Base-by-base conservation (phyloP, 2,113 vertebrate genomes). In the Silurus asotus region DNA sequence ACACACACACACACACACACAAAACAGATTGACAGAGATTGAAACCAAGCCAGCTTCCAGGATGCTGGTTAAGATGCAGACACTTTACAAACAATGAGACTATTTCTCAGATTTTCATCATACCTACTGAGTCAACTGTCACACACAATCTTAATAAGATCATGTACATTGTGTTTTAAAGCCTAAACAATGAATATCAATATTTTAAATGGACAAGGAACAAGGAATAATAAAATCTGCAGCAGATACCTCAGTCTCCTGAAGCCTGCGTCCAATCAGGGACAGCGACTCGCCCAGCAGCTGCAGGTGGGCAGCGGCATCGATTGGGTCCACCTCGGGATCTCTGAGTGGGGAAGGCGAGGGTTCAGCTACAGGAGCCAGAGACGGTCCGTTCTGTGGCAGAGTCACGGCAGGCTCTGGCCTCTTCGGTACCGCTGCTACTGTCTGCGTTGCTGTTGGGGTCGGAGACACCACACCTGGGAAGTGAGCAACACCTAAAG, bases 301-400 rank as follows among this genome's bases (percentile, higher is more conserved):
- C 92, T 99, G 98, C 3, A 99, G 93, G 88, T 99, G 97, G 83
- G 98, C 97, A 51, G 98, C 98, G 1, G 97, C 96, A 81, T 95
- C 96, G 49, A 98, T 96, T 79, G 96, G 97, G 74, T 96, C 96
- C 37, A 93, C 94, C 19, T 97, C 96, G 0, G 96, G 94, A 85
- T 87, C 94, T 89, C 94, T 94, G 88, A 93, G 92, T 51, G 96
- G 93, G 8, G 96, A 96, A 59, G 94, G 91, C 23, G 90, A 11
- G 25, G 88, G 70, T 94, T 96, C 91, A 94, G 96, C 45, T 94
- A 94, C 78, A 94, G 95, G 25, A 49, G 61, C 23, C 17, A n/a
- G 61, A 45, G 74, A 81, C 0, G 87, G 65, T 11, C 87, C 88
- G 10, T 89, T 89, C 76, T 89, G 88, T 0, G 58, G 15, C 0